Base-by-base conservation (phyloP, 2,797 vertebrate genomes). In the Dipus sagitta region DNA sequence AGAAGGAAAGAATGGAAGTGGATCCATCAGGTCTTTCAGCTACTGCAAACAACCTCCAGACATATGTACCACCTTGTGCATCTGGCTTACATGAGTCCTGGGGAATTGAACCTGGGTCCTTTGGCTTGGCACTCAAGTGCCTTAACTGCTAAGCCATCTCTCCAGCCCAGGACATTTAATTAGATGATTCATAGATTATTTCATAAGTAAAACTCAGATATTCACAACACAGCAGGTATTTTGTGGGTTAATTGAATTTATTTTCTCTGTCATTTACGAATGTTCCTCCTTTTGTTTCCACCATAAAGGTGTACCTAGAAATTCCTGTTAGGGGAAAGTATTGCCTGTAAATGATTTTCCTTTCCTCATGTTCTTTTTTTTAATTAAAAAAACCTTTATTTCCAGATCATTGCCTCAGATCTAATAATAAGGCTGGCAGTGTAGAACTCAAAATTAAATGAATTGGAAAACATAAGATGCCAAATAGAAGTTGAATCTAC, bases 221-320 rank as follows among this genome's bases (percentile, higher is more conserved):
- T 93, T 94, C 20, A 78, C 68, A 76, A 90, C 84, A 76, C 10
- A 62, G 32, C n/a, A 54, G 13, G 30, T 81, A 54, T 79, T 94
- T 85, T 94, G 58, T 86, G 68, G 6, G 23, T 58, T 74, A 74
- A 65, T 58, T 86, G 60, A 30, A 78, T 67, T 86, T 32, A 90
- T 90, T 93, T 67, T 96, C 21, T 85, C 20, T 54, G 1, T 52
- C 34, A 24, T 47, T 78, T 32, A 92, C 1, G 2, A 90, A 81
- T 70, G 28, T n/a, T 64, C 38, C 84, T 89, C 62, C 23, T 79
- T 95, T 93, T 94, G 64, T 93, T 94, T 92, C 70, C 7, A 65
- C 86, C 42, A 32, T 86, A 68, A 86, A 86, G 14, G 18, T 32
- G 30, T 58, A 81, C 20, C 28, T 32, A 92, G 68, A 75, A 81